A percentile compares a stretch with the other conserved stretches of the same genome.
Evolutionary conservation across 2,113 vertebrate species (phyloP).

Genomic region (Zosterops hypoxanthus): DNA sequence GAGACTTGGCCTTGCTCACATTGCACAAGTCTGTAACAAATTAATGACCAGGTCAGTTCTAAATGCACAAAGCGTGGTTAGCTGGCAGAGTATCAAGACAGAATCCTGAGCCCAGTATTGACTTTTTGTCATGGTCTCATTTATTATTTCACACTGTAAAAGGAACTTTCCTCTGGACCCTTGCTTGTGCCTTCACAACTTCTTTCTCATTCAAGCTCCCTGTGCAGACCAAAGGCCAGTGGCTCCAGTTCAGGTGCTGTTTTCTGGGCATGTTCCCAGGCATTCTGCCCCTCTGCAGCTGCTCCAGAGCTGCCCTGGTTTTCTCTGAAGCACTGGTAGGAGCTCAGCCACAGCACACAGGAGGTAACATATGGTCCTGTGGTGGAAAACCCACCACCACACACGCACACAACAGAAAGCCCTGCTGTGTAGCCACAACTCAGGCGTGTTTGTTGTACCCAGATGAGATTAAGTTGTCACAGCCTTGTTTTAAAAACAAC

Average conservation of each 20-base stretch:
- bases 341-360: not conserved
- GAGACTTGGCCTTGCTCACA: constrained; percentile 43
- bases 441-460: not conserved
- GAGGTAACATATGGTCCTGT: not conserved
- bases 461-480: constrained; percentile 53
- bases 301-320: not conserved
- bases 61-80: not conserved
- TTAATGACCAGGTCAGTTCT: constrained; percentile 63
- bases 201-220: not conserved
- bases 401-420: not conserved
- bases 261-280: not conserved
- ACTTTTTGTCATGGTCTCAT: constrained; percentile 38
- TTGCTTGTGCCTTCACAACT: not conserved
- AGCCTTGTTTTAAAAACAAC: not conserved
- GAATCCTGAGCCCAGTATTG: not conserved
- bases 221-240: not conserved
- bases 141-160: constrained; percentile 24
- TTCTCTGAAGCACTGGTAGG: not conserved
- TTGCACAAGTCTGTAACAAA: constrained; percentile 43
- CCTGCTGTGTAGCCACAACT: constrained; percentile 13
- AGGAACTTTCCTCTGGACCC: constrained; percentile 18
- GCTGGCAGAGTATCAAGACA: constrained; percentile 19
- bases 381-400: not conserved
- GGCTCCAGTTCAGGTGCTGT: not conserved
- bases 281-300: not conserved